A percentile compares a stretch with the other conserved stretches of the same genome.
Conservation (phyloP, 2,797 vertebrate genomes). For the Sebastes jordani region DNA sequence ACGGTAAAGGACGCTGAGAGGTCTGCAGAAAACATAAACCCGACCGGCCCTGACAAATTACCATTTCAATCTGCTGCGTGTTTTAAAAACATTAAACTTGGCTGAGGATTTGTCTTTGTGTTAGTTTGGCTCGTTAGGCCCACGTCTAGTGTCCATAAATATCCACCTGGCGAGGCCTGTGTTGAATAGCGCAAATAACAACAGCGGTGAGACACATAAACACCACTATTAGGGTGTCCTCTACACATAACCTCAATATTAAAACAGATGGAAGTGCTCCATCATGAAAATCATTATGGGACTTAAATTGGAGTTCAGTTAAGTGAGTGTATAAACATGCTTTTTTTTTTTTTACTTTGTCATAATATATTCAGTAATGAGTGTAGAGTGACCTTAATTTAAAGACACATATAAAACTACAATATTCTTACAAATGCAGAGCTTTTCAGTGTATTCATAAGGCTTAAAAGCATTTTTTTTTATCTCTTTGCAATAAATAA, state of each 20-base stretch:
- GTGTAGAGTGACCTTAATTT: neutral
- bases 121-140: conserved; percentile 41
- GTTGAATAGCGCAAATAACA: conserved; percentile 47
- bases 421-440: neutral
- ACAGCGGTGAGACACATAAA: conserved; percentile 46
- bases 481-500: neutral
- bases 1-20: conserved; percentile 31
- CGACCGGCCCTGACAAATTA: conserved; percentile 13
- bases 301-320: neutral
- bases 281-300: conserved; percentile 1
- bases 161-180: conserved; percentile 24
- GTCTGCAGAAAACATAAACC: conserved; percentile 28
- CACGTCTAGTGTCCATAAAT: conserved; percentile 46
- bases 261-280: neutral
- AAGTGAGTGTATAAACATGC: neutral
- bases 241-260: neutral
- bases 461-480: neutral
- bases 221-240: conserved; percentile 7
- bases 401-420: neutral
- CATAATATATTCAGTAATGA: conserved; percentile 5
- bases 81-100: conserved; percentile 7
- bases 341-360: neutral
- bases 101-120: conserved; percentile 22
- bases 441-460: neutral
- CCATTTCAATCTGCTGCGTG: conserved; percentile 4